Evolutionary conservation across 2,888 invertebrate genomes (phyloP).

Genomic region (Himalopsyche japonica): DNA sequence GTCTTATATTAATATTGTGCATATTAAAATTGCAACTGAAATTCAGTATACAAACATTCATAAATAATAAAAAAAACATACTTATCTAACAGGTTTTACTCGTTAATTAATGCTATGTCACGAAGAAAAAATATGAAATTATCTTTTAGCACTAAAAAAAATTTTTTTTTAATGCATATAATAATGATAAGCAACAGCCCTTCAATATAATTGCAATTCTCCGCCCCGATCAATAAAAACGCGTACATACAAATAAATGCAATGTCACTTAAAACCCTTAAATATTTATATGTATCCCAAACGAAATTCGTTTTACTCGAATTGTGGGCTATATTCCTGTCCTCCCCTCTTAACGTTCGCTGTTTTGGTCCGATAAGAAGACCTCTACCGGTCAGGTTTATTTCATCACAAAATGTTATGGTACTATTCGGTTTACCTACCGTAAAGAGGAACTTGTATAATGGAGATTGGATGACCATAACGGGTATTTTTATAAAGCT

Average conservation of each 20-base stretch:
- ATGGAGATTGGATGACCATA: conserved; percentile 5
- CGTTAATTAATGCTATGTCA: too few species aligned
- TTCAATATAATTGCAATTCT: too few species aligned
- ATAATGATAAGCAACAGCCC: too few species aligned
- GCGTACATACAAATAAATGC: neutral
- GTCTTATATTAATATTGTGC: too few species aligned
- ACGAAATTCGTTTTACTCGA: neutral
- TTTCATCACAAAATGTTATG: conserved; percentile 3
- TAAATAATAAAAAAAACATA: too few species aligned
- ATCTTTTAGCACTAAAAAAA: too few species aligned
- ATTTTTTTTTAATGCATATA: too few species aligned
- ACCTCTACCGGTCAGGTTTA: neutral
- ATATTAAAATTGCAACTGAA: too few species aligned
- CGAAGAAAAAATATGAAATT: too few species aligned
- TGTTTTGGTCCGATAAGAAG: neutral
- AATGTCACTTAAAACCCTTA: neutral
- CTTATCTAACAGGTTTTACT: too few species aligned
- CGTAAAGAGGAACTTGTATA: neutral
- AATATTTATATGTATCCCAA: neutral
- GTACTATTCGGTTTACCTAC: neutral
- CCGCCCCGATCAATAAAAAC: too few species aligned
- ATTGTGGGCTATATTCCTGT: neutral
- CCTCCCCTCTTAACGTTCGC: neutral
- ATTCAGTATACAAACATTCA: too few species aligned
- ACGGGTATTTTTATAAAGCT: neutral